phyloP scores from a whole-genome alignment of 2,797 vertebrate species.

The Cirrhinus mrigala region DNA sequence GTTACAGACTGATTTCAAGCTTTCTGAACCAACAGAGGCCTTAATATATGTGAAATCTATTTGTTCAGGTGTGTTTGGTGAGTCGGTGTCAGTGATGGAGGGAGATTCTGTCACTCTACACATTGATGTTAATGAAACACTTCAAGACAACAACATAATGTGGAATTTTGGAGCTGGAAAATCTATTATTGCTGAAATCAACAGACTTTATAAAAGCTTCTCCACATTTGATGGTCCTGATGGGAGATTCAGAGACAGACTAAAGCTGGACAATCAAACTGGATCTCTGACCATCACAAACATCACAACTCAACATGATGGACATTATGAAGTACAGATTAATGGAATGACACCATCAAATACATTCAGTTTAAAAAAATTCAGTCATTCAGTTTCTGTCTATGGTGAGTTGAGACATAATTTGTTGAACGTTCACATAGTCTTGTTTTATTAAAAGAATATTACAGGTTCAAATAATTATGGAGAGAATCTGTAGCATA shows the following conservation, averaged over 20 bases:
- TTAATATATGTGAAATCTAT: neutral
- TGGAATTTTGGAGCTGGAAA: neutral
- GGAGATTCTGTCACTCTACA: too few species aligned
- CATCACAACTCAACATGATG: too few species aligned
- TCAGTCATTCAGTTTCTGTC: neutral
- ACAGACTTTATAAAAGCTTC: too few species aligned
- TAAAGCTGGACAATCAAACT: too few species aligned
- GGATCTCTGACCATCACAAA: too few species aligned
- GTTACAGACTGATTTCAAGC: neutral
- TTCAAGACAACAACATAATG: neutral
- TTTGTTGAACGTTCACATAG: neutral
- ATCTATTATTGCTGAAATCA: neutral
- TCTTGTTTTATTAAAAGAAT: neutral
- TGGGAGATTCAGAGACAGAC: too few species aligned
- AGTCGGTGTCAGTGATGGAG: too few species aligned
- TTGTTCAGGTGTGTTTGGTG: too few species aligned
- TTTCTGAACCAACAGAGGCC: neutral
- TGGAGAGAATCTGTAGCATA: too few species aligned
- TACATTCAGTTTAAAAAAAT: neutral
- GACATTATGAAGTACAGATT: too few species aligned
- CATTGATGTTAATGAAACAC: neutral
- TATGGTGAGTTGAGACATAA: neutral
- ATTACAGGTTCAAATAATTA: neutral
- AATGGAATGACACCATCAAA: too few species aligned
- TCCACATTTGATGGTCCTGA: too few species aligned